These are phyloP conservation scores for Phlogophora meticulosa DNA, from an alignment of 2,888 invertebrate species.

Conservation along the genomic window DNA sequence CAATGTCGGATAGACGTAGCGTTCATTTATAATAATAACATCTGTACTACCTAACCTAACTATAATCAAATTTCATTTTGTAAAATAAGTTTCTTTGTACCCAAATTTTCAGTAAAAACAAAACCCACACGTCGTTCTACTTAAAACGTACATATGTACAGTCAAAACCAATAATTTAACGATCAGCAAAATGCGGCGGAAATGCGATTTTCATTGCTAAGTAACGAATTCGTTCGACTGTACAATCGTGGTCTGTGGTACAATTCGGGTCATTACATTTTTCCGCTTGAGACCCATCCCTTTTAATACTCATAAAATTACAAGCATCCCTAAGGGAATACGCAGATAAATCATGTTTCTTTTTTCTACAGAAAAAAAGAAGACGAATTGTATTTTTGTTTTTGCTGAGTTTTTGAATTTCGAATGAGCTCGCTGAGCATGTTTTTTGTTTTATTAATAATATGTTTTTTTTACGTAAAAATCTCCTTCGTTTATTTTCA, in stretches of 20 bases:
- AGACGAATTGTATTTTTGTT: slow-evolving; percentile 27
- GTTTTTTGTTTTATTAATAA: background rate
- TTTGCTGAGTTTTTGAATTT: slow-evolving; percentile 30
- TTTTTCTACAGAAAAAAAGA: slow-evolving; percentile 23
- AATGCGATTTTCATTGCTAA: slow-evolving; percentile 28
- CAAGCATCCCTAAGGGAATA: slow-evolving; percentile 38
- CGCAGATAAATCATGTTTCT: slow-evolving; percentile 48
- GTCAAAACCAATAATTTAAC: slow-evolving; percentile 34
- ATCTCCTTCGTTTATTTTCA: background rate
- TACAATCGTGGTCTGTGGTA: slow-evolving; percentile 38
- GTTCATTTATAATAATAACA: too few species aligned
- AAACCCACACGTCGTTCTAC: background rate
- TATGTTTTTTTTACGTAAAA: background rate
- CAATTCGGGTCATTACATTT: slow-evolving; percentile 51
- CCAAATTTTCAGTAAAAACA: background rate
- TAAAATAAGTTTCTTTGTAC: too few species aligned
- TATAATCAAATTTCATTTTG: too few species aligned
- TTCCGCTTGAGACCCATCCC: slow-evolving; percentile 34
- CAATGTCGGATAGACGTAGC: too few species aligned
- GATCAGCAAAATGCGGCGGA: slow-evolving; percentile 32
- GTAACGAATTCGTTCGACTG: slow-evolving; percentile 32
- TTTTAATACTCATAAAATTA: slow-evolving; percentile 55
- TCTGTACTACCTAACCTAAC: too few species aligned
- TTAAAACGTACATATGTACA: background rate
- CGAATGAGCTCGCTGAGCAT: background rate